Percentiles rank a stretch among this genome's conserved stretches.
Conservation (phyloP, 2,797 vertebrate genomes). For the Sebastes steindachneri region DNA sequence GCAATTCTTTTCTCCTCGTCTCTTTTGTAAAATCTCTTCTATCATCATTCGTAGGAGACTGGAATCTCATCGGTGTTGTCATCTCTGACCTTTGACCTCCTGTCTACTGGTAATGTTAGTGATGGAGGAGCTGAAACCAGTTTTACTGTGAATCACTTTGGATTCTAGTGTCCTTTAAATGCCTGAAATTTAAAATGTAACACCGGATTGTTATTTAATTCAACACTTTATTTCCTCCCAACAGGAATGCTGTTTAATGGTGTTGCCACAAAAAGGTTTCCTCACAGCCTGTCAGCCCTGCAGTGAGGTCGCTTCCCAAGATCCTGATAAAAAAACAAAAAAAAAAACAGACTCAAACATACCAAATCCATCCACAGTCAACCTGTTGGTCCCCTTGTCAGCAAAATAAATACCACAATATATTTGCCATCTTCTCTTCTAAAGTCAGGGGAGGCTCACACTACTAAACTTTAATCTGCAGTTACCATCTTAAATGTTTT, state of each 20-base stretch:
- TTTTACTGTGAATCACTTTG: not conserved
- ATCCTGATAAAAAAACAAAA: slow-evolving; percentile 14
- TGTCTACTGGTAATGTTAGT: not conserved
- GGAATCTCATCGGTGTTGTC: not conserved
- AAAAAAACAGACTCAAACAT: slow-evolving; percentile 17
- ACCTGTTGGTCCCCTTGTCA: slow-evolving; percentile 42
- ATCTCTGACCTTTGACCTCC: not conserved
- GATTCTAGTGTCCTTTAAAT: not conserved
- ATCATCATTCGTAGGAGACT: not conserved
- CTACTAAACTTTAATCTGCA: not conserved
- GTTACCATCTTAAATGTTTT: not conserved
- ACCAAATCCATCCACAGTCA: slow-evolving; percentile 32
- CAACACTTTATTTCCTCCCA: not conserved
- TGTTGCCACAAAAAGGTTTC: not conserved
- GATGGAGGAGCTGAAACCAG: not conserved
- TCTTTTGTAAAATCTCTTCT: not conserved
- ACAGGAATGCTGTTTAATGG: not conserved
- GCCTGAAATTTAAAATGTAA: not conserved
- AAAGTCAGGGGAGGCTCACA: not conserved
- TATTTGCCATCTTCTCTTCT: not conserved
- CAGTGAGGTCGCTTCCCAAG: not conserved
- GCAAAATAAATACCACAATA: slow-evolving; percentile 63
- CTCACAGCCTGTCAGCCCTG: not conserved
- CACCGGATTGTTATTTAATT: not conserved
- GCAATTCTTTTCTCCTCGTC: not conserved